Conservation (phyloP, 2,888 invertebrate genomes). For the Pelosia muscerda region DNA sequence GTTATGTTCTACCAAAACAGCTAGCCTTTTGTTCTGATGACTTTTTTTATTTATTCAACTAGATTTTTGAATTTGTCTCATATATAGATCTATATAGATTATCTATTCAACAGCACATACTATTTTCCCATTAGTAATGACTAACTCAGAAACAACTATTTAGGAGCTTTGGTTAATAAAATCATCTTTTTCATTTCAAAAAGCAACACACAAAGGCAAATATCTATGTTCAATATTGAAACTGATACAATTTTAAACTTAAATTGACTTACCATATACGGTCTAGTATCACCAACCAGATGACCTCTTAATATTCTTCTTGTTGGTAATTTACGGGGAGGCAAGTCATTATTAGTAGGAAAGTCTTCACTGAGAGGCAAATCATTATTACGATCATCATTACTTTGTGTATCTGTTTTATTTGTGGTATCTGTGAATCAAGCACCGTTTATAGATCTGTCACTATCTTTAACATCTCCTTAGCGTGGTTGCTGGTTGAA, state of each 20-base stretch:
- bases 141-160: too few relatives aligned
- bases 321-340: background rate
- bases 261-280: conserved; percentile 13
- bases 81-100: background rate
- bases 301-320: conserved; percentile 15
- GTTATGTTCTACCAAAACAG: too few relatives aligned
- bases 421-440: background rate
- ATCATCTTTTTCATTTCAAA: too few relatives aligned
- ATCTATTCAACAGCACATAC: background rate
- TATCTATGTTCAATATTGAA: background rate
- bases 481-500: too few relatives aligned
- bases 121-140: background rate
- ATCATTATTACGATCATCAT: background rate
- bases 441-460: background rate
- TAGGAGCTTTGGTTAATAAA: too few relatives aligned
- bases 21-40: background rate
- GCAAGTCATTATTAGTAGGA: background rate
- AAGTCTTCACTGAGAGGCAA: background rate
- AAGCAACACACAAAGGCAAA: too few relatives aligned
- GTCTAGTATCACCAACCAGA: conserved; percentile 7
- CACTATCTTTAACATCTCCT: too few relatives aligned
- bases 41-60: background rate
- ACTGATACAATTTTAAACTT: background rate
- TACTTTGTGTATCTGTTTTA: background rate
- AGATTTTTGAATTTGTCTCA: background rate